Evolutionary conservation across 2,888 invertebrate genomes (phyloP).

Genomic region (Drosophila eohydei): DNA sequence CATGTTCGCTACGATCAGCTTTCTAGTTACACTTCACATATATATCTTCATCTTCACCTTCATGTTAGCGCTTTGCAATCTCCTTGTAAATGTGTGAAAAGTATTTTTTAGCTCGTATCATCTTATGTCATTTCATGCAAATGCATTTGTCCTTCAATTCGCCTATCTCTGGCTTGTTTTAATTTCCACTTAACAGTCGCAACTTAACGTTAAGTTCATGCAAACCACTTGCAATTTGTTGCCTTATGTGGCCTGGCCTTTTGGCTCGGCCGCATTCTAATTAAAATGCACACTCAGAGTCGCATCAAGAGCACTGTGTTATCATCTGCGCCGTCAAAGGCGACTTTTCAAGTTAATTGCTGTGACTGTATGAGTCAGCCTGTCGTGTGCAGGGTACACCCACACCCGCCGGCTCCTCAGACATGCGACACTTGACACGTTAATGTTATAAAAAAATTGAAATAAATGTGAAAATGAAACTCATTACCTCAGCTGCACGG

Average conservation of each 20-base stretch:
- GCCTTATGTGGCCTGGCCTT: constrained; percentile 15
- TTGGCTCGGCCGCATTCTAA: constrained; percentile 51
- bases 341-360: constrained; percentile 72
- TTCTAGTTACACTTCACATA: not conserved
- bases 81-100: constrained; percentile 40
- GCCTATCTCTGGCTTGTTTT: not conserved
- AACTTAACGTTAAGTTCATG: constrained; percentile 7
- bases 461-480: constrained; percentile 46
- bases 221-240: constrained; percentile 43
- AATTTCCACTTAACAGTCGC: constrained; percentile 1
- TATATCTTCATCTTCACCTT: not conserved
- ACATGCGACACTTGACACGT: constrained; percentile 63
- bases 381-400: not conserved
- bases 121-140: not conserved
- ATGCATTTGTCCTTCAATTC: not conserved
- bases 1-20: not conserved
- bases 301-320: constrained; percentile 29
- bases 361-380: constrained; percentile 16
- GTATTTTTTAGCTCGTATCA: constrained; percentile 18
- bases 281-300: constrained; percentile 60
- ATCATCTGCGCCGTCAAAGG: constrained; percentile 53
- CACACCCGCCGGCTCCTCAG: constrained; percentile 17
- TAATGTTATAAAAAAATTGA: constrained; percentile 40
- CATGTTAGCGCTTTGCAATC: constrained; percentile 13
- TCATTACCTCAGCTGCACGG: constrained; percentile 52